Evolutionary conservation across 2,888 invertebrate species (phyloP).

Genomic region (Nomada hirtipes): DNA sequence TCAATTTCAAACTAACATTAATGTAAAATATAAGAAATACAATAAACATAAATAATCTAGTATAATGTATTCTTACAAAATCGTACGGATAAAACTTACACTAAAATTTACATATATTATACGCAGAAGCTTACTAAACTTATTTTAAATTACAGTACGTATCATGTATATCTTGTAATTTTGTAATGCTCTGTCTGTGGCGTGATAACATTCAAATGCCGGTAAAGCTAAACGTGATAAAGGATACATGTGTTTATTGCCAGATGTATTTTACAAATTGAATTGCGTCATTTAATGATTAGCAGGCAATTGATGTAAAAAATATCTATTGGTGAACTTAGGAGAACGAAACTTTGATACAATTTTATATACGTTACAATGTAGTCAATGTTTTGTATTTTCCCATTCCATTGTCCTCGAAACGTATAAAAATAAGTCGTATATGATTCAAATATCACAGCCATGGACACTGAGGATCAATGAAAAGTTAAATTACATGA

Average conservation of each 20-base stretch:
- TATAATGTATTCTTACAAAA: no score
- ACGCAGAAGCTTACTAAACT: no score
- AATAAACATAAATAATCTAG: no score
- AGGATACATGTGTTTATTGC: neutral
- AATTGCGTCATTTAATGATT: neutral
- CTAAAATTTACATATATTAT: no score
- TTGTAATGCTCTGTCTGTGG: no score
- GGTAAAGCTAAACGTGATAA: neutral
- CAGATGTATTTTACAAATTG: neutral
- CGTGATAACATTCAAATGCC: neutral
- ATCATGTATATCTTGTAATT: no score
- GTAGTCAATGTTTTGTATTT: neutral
- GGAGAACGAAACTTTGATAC: neutral
- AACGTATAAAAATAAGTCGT: neutral
- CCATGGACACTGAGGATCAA: constrained; percentile 43
- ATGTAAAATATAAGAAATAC: no score
- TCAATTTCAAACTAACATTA: no score
- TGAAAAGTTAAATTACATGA: constrained; percentile 2
- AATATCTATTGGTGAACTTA: neutral
- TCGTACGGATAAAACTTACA: no score
- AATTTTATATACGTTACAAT: neutral
- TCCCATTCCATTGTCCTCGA: neutral
- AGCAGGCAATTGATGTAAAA: neutral
- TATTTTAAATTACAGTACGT: no score
- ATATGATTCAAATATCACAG: constrained; percentile 2